Conservation (phyloP, 2,888 invertebrate species). For the Drepanosiphum platanoidis region DNA sequence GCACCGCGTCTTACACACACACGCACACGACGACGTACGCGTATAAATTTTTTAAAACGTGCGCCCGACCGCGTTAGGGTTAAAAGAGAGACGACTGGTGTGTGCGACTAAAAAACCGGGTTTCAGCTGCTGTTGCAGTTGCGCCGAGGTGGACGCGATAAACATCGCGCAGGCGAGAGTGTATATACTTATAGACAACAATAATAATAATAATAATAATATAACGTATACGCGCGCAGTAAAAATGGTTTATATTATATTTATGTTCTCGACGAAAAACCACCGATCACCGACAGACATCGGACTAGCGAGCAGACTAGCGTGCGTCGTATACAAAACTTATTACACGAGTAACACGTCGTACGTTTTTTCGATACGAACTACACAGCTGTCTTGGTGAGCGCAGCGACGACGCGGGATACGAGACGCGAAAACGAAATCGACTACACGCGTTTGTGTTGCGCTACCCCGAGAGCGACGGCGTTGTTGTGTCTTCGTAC, state of each 20-base stretch:
- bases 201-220: no score
- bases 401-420: no score
- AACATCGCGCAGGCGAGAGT: slow-evolving; percentile 25
- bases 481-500: no score
- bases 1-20: no score
- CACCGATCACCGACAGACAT: neutral
- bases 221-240: neutral
- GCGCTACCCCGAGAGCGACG: no score
- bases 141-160: slow-evolving; percentile 30
- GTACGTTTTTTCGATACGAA: no score
- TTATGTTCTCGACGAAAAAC: neutral
- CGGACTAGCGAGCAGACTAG: neutral
- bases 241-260: neutral
- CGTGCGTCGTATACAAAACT: neutral
- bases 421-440: no score
- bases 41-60: slow-evolving; percentile 1
- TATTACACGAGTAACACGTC: no score
- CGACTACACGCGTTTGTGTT: no score
- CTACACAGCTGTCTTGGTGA: no score
- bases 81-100: slow-evolving; percentile 11
- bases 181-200: no score
- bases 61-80: slow-evolving; percentile 46
- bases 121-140: slow-evolving; percentile 43
- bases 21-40: neutral
- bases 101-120: slow-evolving; percentile 43